A percentile compares a stretch with the other conserved stretches of the same genome.
Conservation (phyloP, 2,888 invertebrate genomes). For the Latheticus oryzae region DNA sequence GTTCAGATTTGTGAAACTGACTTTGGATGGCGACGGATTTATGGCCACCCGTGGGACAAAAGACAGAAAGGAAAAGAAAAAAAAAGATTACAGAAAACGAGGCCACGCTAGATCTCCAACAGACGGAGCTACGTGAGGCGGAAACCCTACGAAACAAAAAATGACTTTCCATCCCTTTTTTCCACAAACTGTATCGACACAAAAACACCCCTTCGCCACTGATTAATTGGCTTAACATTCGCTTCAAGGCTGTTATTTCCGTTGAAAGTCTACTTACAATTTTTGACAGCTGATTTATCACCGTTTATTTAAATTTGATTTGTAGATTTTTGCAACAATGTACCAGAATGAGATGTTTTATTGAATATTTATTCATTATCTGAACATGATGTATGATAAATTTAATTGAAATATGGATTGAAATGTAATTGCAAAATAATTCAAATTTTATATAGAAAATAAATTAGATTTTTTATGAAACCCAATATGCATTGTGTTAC, state of each 20-base stretch:
- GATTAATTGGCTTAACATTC: slow-evolving; percentile 21
- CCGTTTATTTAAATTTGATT: slow-evolving; percentile 14
- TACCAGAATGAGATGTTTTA: not conserved
- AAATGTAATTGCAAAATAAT: too few relatives aligned
- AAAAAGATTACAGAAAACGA: slow-evolving; percentile 32
- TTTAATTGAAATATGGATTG: too few relatives aligned
- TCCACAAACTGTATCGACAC: slow-evolving; percentile 11
- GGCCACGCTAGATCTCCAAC: slow-evolving; percentile 14
- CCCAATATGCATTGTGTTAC: too few relatives aligned
- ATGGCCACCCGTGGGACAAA: slow-evolving; percentile 35
- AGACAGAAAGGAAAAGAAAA: slow-evolving; percentile 9
- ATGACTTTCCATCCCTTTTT: slow-evolving; percentile 23
- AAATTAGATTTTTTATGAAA: too few relatives aligned
- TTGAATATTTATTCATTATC: slow-evolving; percentile 1
- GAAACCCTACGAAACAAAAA: slow-evolving; percentile 23
- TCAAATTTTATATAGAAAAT: too few relatives aligned
- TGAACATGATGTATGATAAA: too few relatives aligned
- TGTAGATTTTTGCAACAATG: not conserved
- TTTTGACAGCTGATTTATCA: slow-evolving; percentile 6
- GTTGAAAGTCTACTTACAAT: slow-evolving; percentile 6
- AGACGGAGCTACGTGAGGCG: slow-evolving; percentile 23
- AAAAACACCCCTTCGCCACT: slow-evolving; percentile 18
- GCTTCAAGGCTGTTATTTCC: slow-evolving; percentile 7
- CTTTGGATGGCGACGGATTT: slow-evolving; percentile 37
- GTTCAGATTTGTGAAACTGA: slow-evolving; percentile 38